Conservation (phyloP, 2,113 vertebrate species). For the Sturnus vulgaris region DNA sequence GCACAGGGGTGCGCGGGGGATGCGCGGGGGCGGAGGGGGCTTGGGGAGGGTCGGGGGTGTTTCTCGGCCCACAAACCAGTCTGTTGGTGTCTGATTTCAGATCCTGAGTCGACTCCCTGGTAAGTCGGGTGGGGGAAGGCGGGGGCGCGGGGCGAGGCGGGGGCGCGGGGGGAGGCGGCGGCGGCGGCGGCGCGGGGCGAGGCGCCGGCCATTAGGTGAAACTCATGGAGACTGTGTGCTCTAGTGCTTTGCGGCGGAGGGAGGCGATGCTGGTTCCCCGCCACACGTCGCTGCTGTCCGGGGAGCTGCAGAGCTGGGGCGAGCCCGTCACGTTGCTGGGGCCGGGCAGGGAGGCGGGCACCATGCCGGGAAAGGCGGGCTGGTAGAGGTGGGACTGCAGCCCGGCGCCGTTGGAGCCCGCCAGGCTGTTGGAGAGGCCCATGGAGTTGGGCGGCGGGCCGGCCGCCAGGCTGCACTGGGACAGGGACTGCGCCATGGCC, state of each 20-base stretch:
- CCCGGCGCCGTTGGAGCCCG: conserved; percentile 88
- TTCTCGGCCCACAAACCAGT: too few species aligned
- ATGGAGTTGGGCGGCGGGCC: conserved; percentile 90
- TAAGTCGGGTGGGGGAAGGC: too few species aligned
- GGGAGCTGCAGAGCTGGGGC: conserved; percentile 93
- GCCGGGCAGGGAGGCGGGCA: conserved; percentile 90
- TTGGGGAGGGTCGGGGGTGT: too few species aligned
- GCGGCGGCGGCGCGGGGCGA: neutral
- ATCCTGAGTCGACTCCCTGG: too few species aligned
- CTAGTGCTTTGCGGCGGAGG: conserved; percentile 94
- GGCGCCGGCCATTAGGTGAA: conserved; percentile 84
- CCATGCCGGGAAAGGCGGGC: conserved; percentile 93
- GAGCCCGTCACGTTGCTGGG: conserved; percentile 91
- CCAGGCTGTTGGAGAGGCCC: conserved; percentile 92
- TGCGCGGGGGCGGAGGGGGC: neutral
- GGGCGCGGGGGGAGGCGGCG: neutral
- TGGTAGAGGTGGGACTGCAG: conserved; percentile 98
- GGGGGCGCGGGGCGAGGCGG: too few species aligned
- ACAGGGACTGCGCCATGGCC: conserved; percentile 92
- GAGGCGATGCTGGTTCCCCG: conserved; percentile 98
- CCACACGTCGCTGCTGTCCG: conserved; percentile 98
- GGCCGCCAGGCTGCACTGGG: conserved; percentile 91
- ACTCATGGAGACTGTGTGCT: conserved; percentile 99
- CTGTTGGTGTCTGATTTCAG: too few species aligned
- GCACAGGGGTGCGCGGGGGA: neutral